Conservation (phyloP, 2,888 invertebrate species). For the Drosophila acutilabella region DNA sequence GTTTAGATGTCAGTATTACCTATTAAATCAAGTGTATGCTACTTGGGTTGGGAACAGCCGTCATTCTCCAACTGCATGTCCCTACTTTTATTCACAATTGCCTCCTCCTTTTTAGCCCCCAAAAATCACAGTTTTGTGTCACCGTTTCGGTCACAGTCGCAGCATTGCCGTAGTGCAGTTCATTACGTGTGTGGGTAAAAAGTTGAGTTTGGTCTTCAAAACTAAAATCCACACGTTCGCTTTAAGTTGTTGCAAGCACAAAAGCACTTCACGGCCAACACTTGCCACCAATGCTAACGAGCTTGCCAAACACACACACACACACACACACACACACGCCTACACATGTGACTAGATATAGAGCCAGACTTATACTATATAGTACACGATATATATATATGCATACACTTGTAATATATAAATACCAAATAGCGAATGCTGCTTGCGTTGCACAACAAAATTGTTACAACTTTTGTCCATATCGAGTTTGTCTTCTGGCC, state of each 20-base stretch:
- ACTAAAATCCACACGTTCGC: constrained; percentile 30
- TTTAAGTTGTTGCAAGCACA: constrained; percentile 47
- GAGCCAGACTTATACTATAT: neutral
- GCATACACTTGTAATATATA: constrained; percentile 39
- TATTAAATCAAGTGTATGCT: no score
- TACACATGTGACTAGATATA: neutral
- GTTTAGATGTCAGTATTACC: no score
- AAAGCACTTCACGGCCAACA: constrained; percentile 58
- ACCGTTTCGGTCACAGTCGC: neutral
- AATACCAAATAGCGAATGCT: constrained; percentile 51
- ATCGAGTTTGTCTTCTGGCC: constrained; percentile 52
- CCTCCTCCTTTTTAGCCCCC: no score
- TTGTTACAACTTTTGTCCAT: constrained; percentile 58
- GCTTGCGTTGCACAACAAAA: constrained; percentile 24
- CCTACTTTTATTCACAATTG: no score
- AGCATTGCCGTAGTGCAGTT: constrained; percentile 15
- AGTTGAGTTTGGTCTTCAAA: constrained; percentile 26
- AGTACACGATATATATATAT: neutral
- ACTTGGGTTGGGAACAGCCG: no score
- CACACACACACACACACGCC: neutral
- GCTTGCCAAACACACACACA: constrained; percentile 38
- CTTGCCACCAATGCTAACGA: constrained; percentile 72
- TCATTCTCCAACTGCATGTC: no score
- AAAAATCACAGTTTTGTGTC: no score
- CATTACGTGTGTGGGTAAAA: constrained; percentile 20